Evolutionary conservation across 2,113 vertebrate species (phyloP).

Genomic region (Morone saxatilis): DNA sequence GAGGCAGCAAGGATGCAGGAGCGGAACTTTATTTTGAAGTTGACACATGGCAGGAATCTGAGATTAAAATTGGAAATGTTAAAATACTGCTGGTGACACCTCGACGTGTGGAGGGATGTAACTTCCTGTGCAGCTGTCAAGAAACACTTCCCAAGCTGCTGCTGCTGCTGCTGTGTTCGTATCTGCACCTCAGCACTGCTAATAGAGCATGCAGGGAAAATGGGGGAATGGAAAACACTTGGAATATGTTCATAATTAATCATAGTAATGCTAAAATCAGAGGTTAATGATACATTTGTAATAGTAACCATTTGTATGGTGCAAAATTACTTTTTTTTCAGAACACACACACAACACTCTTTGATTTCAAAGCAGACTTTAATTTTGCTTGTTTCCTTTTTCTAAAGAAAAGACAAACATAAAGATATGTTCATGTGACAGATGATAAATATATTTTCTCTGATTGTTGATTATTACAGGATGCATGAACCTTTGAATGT

Average conservation of each 20-base stretch:
- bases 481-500: constrained; percentile 25
- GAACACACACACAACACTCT: constrained; percentile 1
- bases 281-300: constrained; percentile 62
- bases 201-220: constrained; percentile 63
- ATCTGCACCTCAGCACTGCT: constrained; percentile 69
- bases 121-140: constrained; percentile 85
- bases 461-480: constrained; percentile 55
- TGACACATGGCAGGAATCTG: constrained; percentile 77
- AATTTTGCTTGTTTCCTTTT: constrained; percentile 46
- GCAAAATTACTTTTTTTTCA: constrained; percentile 10
- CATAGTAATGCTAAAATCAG: constrained; percentile 45
- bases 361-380: constrained; percentile 43
- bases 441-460: constrained; percentile 39
- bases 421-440: constrained; percentile 33
- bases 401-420: constrained; percentile 1
- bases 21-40: constrained; percentile 73
- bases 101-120: constrained; percentile 79
- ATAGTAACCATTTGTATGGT: constrained; percentile 47
- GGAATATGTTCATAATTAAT: constrained; percentile 68
- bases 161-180: constrained; percentile 43
- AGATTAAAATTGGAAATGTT: constrained; percentile 83
- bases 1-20: constrained; percentile 47
- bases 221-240: constrained; percentile 50
- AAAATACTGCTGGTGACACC: constrained; percentile 81
- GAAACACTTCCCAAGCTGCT: constrained; percentile 71